phyloP scores from a whole-genome alignment of 2,888 invertebrate genomes.

The Harmothoe impar region DNA sequence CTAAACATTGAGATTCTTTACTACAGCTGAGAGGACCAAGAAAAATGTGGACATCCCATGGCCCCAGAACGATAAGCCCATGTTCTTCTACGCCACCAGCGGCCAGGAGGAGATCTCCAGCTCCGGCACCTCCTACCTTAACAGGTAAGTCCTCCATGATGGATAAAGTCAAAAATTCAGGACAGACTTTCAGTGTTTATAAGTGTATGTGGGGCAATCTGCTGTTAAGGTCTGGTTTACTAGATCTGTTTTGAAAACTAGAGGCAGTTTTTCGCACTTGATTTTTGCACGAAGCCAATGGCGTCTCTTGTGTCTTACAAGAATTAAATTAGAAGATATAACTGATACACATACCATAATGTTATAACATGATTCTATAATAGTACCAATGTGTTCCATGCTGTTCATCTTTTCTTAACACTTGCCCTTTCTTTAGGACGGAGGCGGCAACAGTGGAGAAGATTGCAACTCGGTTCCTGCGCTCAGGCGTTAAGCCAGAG shows the following conservation, averaged over 20 bases:
- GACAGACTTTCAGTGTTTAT: too few relatives aligned
- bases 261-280: too few relatives aligned
- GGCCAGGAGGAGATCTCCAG: conserved; percentile 99
- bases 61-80: conserved; percentile 96
- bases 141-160: conserved; percentile 84
- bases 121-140: conserved; percentile 98
- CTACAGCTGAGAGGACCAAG: conserved; percentile 93
- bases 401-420: too few relatives aligned
- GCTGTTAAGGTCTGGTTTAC: too few relatives aligned
- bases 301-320: too few relatives aligned
- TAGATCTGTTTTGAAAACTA: too few relatives aligned
- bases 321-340: too few relatives aligned
- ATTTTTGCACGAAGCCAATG: too few relatives aligned
- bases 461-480: conserved; percentile 95
- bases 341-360: too few relatives aligned
- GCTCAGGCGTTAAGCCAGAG: conserved; percentile 97
- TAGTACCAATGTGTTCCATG: too few relatives aligned
- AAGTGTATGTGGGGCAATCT: neutral
- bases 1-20: neutral
- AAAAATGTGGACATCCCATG: conserved; percentile 96
- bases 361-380: too few relatives aligned
- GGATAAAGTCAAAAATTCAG: too few relatives aligned
- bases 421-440: conserved; percentile 86
- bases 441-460: conserved; percentile 99
- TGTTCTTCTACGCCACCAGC: conserved; percentile 98